A percentile compares a stretch with the other conserved stretches of the same genome.
These are phyloP conservation scores for Caenorhabditis briggsae DNA, from an alignment of 1,140 invertebrate species.

Conservation along the genomic window DNA sequence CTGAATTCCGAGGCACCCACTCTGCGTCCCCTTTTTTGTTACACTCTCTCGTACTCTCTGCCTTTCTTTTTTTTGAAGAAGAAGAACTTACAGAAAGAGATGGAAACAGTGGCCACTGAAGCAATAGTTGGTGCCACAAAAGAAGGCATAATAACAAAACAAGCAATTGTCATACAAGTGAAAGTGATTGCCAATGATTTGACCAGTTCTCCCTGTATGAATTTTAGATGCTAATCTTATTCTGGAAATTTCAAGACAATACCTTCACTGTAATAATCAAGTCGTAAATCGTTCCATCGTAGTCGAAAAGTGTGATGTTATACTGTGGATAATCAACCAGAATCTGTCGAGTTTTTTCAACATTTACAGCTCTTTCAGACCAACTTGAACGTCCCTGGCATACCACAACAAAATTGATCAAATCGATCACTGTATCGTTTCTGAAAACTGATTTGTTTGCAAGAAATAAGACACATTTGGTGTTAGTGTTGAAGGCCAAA, in stretches of 20 bases:
- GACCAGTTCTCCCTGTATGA: slow-evolving; percentile 58
- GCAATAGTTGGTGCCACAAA: slow-evolving; percentile 55
- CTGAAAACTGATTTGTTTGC: slow-evolving; percentile 45
- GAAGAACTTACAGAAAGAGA: slow-evolving; percentile 57
- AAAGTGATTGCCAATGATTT: slow-evolving; percentile 60
- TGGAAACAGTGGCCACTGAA: slow-evolving; percentile 58
- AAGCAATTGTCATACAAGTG: slow-evolving; percentile 61
- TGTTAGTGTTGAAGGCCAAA: background rate
- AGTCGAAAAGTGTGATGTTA: slow-evolving; percentile 58
- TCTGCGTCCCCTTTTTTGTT: background rate
- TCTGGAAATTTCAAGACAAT: background rate
- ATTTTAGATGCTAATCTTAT: background rate
- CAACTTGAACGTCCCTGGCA: slow-evolving; percentile 52
- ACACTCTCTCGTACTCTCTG: background rate
- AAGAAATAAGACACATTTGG: background rate
- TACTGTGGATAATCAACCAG: slow-evolving; percentile 58
- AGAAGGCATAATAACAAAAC: slow-evolving; percentile 59
- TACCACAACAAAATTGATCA: slow-evolving; percentile 59
- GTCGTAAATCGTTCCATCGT: slow-evolving; percentile 63
- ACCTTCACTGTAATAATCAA: slow-evolving; percentile 63
- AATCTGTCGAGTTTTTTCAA: slow-evolving; percentile 56
- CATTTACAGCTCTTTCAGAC: slow-evolving; percentile 48
- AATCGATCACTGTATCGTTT: slow-evolving; percentile 35
- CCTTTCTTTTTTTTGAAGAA: background rate
- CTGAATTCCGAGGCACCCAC: background rate